These are phyloP conservation scores for Epinotia demarniana DNA, from an alignment of 2,888 invertebrate genomes.

Conservation along the genomic window DNA sequence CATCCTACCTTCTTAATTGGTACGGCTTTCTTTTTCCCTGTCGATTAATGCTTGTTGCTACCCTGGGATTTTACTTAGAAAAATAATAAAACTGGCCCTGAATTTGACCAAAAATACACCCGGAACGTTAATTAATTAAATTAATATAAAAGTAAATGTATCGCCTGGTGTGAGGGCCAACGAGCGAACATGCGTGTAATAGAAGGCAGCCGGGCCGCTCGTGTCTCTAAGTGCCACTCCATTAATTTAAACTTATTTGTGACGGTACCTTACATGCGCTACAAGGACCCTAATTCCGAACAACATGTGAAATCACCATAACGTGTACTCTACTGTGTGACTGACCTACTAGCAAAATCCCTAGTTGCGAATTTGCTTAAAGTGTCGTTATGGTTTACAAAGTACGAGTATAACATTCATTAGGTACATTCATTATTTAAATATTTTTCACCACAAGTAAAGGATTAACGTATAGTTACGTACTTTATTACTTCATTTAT, in stretches of 20 bases:
- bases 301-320: conserved; percentile 54
- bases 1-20: conserved; percentile 30
- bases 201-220: conserved; percentile 68
- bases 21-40: conserved; percentile 23
- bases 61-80: neutral
- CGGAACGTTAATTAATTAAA: conserved; percentile 33
- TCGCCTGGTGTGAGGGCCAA: conserved; percentile 53
- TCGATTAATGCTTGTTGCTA: conserved; percentile 4
- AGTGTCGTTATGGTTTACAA: neutral
- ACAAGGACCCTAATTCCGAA: conserved; percentile 64
- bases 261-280: conserved; percentile 66
- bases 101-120: neutral
- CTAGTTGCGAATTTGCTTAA: conserved; percentile 31
- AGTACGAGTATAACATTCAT: too few relatives aligned
- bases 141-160: conserved; percentile 42
- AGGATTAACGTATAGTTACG: too few relatives aligned
- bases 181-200: conserved; percentile 66
- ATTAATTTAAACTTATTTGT: conserved; percentile 85
- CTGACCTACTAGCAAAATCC: conserved; percentile 36
- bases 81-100: neutral
- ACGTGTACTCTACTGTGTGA: conserved; percentile 30
- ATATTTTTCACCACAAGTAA: neutral
- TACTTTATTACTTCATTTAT: neutral
- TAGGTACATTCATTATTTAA: neutral
- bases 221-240: conserved; percentile 81